Conservation (phyloP, 1,140 invertebrate genomes). For the Drosophila baimaii region DNA sequence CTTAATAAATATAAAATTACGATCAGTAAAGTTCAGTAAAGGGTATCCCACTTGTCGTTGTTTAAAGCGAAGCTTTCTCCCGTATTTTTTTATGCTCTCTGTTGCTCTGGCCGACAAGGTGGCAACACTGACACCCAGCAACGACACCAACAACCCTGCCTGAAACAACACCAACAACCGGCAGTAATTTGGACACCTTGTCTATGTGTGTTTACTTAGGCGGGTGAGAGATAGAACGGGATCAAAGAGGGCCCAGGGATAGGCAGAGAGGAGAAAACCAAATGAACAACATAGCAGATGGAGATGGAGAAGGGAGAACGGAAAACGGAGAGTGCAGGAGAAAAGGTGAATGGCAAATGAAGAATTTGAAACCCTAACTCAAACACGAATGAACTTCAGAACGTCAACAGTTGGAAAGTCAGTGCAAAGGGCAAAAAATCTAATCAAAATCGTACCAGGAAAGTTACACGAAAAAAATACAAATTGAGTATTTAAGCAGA, state of each 20-base stretch:
- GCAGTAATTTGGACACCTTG: conserved; percentile 80
- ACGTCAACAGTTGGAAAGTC: background rate
- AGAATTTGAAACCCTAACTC: background rate
- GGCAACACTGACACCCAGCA: conserved; percentile 72
- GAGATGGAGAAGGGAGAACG: too few species aligned
- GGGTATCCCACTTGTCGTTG: background rate
- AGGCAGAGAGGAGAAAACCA: background rate
- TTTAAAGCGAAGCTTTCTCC: background rate
- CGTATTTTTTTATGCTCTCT: conserved; percentile 19
- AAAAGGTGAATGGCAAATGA: background rate
- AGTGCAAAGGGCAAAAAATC: too few species aligned
- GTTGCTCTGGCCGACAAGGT: conserved; percentile 58
- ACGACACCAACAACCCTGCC: conserved; percentile 52
- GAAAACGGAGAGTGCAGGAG: background rate
- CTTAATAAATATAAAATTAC: background rate
- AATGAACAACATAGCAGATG: conserved; percentile 15
- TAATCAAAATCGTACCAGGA: too few species aligned
- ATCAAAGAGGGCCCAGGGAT: background rate
- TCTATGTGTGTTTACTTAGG: conserved; percentile 59
- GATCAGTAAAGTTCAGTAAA: too few species aligned
- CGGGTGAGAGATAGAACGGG: background rate
- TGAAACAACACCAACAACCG: conserved; percentile 45
- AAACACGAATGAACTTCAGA: background rate
- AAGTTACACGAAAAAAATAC: too few species aligned
- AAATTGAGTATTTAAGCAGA: too few species aligned